phyloP scores from a whole-genome alignment of 2,797 vertebrate genomes.

The Tragelaphus oryx region DNA sequence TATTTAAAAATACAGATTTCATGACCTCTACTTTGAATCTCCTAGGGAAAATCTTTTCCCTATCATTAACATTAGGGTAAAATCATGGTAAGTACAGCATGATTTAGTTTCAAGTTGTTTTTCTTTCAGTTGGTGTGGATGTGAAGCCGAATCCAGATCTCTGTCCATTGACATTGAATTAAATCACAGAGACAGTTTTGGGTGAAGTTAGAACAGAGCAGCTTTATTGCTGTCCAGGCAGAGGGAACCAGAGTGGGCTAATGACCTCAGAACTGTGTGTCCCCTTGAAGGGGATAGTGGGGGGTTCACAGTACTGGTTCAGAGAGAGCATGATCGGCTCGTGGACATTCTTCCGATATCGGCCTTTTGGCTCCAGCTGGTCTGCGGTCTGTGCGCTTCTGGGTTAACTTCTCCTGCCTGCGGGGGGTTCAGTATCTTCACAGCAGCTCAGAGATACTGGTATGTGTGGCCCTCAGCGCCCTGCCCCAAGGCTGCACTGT shows the following conservation, averaged over 20 bases:
- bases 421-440: neutral
- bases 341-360: accelerated
- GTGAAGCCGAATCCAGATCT: neutral
- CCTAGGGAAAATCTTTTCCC: neutral
- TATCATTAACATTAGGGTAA: neutral
- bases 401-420: neutral
- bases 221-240: neutral
- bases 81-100: neutral
- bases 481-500: neutral
- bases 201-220: neutral
- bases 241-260: neutral
- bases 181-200: neutral
- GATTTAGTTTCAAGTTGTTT: neutral
- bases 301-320: neutral
- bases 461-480: accelerated
- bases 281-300: neutral
- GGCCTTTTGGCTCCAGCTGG: neutral
- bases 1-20: neutral
- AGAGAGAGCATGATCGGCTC: neutral
- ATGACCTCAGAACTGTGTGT: neutral
- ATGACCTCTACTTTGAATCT: neutral
- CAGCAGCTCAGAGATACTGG: neutral
- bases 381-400: neutral
- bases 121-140: neutral
- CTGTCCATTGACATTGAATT: neutral